Percentiles rank a stretch among this genome's conserved stretches.
These are phyloP conservation scores for Brienomyrus brachyistius DNA, from an alignment of 2,113 vertebrate species.

Conservation along the genomic window DNA sequence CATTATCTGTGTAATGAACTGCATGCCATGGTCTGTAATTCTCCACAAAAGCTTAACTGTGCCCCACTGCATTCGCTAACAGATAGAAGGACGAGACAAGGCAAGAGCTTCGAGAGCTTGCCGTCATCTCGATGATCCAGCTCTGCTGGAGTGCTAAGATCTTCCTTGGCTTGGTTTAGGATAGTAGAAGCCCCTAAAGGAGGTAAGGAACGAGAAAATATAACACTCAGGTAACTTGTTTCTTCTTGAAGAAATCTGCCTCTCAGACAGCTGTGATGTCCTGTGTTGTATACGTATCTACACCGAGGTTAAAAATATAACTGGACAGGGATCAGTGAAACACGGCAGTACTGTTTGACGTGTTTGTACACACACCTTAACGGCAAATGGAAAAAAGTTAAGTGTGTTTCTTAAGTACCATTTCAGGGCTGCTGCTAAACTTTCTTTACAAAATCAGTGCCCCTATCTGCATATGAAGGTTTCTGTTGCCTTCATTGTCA, in stretches of 20 bases:
- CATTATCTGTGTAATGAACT: neutral
- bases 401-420: neutral
- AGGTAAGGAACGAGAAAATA: neutral
- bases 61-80: neutral
- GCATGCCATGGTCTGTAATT: neutral
- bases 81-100: neutral
- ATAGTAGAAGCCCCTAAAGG: neutral
- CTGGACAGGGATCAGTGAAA: neutral
- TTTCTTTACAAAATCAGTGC: neutral
- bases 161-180: neutral
- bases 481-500: neutral
- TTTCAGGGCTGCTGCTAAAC: neutral
- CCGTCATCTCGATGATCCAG: neutral
- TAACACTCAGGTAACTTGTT: neutral
- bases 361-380: neutral
- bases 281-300: neutral
- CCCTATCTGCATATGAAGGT: neutral
- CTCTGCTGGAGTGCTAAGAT: neutral
- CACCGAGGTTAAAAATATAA: neutral
- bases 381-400: neutral
- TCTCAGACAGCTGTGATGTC: neutral
- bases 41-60: neutral
- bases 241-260: neutral
- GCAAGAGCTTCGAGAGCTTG: neutral
- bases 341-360: neutral